These are phyloP conservation scores for Scaeva pyrastri DNA, from an alignment of 2,888 invertebrate species.

Conservation along the genomic window DNA sequence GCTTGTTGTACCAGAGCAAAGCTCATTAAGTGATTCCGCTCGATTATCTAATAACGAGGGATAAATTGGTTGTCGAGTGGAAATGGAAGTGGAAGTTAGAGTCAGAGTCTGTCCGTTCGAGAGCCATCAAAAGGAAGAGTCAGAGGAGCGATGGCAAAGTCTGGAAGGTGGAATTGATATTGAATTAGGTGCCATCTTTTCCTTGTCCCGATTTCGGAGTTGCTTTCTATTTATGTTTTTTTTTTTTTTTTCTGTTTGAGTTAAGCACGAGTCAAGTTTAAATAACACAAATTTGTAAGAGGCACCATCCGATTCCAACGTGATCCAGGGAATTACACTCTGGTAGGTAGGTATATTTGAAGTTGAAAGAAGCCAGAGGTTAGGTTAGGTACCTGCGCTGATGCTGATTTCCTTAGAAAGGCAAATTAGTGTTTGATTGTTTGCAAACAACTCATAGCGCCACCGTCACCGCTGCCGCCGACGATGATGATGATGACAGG, in stretches of 20 bases:
- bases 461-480: not conserved
- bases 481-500: not conserved
- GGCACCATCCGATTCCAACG: not conserved
- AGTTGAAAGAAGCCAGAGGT: too few relatives aligned
- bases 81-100: conserved; percentile 19
- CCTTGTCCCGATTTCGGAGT: conserved; percentile 14
- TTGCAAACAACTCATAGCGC: conserved; percentile 2
- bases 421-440: conserved; percentile 15
- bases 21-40: conserved; percentile 68
- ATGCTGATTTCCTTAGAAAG: conserved; percentile 11
- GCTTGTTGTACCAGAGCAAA: conserved; percentile 55
- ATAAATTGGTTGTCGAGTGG: too few relatives aligned
- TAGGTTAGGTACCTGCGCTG: not conserved
- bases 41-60: conserved; percentile 73
- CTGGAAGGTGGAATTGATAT: conserved; percentile 33
- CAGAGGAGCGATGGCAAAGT: not conserved
- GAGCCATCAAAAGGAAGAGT: too few relatives aligned
- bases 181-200: conserved; percentile 50
- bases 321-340: not conserved
- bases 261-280: conserved; percentile 42
- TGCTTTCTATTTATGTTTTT: conserved; percentile 29
- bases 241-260: not conserved
- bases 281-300: conserved; percentile 44
- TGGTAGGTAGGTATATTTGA: not conserved
- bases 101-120: not conserved